These are phyloP conservation scores for Philereme transversata DNA, from an alignment of 2,888 invertebrate species.

Conservation along the genomic window DNA sequence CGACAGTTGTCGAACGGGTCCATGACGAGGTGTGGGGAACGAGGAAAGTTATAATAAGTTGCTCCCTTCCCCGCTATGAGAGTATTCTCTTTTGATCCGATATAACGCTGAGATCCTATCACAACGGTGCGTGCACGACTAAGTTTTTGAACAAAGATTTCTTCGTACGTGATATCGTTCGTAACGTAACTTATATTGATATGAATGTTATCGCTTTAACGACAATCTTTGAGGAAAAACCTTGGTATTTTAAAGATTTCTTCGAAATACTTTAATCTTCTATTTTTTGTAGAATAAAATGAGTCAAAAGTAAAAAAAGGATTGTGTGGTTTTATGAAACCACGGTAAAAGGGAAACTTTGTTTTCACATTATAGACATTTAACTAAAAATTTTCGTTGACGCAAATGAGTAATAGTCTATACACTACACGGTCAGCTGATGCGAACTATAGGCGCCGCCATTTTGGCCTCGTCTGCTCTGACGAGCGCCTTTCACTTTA, in stretches of 20 bases:
- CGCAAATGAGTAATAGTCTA: too few relatives aligned
- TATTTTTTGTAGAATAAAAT: background rate
- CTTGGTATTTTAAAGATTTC: slow-evolving; percentile 1
- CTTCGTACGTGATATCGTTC: slow-evolving; percentile 28
- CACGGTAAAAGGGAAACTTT: too few relatives aligned
- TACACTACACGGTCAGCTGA: too few relatives aligned
- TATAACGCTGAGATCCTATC: slow-evolving; percentile 52
- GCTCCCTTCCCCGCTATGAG: slow-evolving; percentile 57
- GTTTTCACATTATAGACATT: too few relatives aligned
- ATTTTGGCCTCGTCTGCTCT: too few relatives aligned
- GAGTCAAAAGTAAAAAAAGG: too few relatives aligned
- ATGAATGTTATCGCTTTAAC: slow-evolving; percentile 16
- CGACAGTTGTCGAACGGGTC: slow-evolving; percentile 61
- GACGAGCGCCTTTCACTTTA: too few relatives aligned
- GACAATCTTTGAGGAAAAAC: background rate
- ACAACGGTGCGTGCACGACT: slow-evolving; percentile 35
- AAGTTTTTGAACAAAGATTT: slow-evolving; percentile 37
- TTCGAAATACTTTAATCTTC: background rate
- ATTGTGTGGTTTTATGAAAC: too few relatives aligned
- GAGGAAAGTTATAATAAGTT: slow-evolving; percentile 80
- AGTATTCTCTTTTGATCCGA: slow-evolving; percentile 67
- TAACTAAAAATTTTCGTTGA: too few relatives aligned
- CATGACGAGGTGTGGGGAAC: slow-evolving; percentile 70
- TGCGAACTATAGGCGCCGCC: too few relatives aligned
- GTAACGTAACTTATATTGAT: slow-evolving; percentile 16